These are phyloP conservation scores for Muscidifurax raptorellus DNA, from an alignment of 1,140 invertebrate species.

Conservation along the genomic window DNA sequence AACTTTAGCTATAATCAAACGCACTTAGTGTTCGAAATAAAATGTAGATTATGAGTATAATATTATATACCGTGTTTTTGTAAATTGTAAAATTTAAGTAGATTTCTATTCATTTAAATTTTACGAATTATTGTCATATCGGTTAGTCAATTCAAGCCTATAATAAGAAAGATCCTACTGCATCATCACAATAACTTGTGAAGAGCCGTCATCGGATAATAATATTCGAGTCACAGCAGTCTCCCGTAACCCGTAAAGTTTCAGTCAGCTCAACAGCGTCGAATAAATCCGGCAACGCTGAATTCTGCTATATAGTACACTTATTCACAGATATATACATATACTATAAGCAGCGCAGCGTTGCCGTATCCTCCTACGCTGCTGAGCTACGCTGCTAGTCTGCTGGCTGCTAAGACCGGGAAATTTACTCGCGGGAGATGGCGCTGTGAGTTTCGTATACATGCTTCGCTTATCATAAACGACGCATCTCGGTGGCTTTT, in stretches of 20 bases:
- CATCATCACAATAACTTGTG: background rate
- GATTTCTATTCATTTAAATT: too few relatives aligned
- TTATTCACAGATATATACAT: background rate
- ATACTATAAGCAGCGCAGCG: background rate
- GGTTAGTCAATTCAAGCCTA: too few relatives aligned
- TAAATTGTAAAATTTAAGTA: too few relatives aligned
- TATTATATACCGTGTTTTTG: too few relatives aligned
- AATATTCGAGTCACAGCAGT: background rate
- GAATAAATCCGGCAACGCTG: slow-evolving; percentile 21
- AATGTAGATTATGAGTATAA: too few relatives aligned
- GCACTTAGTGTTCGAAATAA: background rate
- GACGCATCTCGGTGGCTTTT: background rate
- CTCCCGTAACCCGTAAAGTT: background rate
- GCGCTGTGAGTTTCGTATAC: slow-evolving; percentile 22
- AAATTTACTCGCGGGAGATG: slow-evolving; percentile 22
- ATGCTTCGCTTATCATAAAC: background rate
- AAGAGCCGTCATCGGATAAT: background rate
- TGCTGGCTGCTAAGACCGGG: background rate
- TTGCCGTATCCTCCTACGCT: background rate
- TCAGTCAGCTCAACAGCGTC: background rate
- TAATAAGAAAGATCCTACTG: too few relatives aligned
- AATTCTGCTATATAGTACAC: background rate
- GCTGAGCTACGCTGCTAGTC: background rate
- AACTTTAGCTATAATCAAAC: background rate
- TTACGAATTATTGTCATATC: too few relatives aligned